Evolutionary conservation across 1,140 invertebrate species (phyloP), one percentile per base, ranked within the genome.

Genomic region (Coptotermes formosanus): DNA sequence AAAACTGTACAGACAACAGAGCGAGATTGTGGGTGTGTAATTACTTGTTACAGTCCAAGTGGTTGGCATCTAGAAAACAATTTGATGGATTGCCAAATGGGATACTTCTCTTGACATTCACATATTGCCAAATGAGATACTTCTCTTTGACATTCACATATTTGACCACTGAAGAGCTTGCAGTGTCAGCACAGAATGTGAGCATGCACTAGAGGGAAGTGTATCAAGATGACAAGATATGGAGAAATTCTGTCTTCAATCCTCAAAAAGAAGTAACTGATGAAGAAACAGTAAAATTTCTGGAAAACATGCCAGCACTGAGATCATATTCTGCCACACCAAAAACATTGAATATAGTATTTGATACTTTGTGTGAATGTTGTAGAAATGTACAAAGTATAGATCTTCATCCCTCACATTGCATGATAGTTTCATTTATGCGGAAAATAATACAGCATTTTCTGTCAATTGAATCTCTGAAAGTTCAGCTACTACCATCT

Each of bases 61-160:
- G 45, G 45, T 0, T 48, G 9, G 1, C 14, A 16, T 48, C 45
- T 1, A 9, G 9, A 48, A 16, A 9, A 48, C 45, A 12, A 16
- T 48, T 9, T 48, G 45, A 12, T 48, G 9, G 14, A 9, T 48
- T 48, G 7, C 14, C 45, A 38, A 9, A 48, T 48, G 45, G 11
- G 45, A 48, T 38, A 38, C 38, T 38, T 38, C 38, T 38, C 2
- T 38, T 38, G 38, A 38, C 4, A 38, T 38, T 38, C n/a, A n/a
- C n/a, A n/a, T n/a, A n/a, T 52, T 84, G n/a, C 83, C 83, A 32
- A 52, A 84, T 84, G 83, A 84, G n/a, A 19, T 84, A 52, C 45
- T 84, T 25, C 25, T 52, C 2, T n/a, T 30, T 59, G 30, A 84
- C 55, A 25, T 84, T 84, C 45, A 9, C 83, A 52, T 84, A 84